Evolutionary conservation across 2,888 invertebrate genomes (phyloP).

Genomic region (Aleiodes leptofemur): DNA sequence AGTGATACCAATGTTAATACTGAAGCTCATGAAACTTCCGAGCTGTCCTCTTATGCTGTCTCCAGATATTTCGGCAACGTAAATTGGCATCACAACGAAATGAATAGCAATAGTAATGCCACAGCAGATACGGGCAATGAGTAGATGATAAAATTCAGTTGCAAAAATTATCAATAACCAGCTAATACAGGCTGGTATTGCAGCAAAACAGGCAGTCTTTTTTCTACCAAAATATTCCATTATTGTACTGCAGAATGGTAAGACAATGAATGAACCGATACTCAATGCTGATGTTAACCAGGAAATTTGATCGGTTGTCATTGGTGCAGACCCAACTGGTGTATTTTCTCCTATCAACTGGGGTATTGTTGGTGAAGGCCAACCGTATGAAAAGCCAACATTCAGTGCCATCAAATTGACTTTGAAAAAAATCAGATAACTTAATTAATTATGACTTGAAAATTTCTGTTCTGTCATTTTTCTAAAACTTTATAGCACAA

Average conservation of each 20-base stretch:
- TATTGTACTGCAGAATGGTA: constrained; percentile 75
- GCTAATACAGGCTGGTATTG: constrained; percentile 78
- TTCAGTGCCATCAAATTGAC: constrained; percentile 56
- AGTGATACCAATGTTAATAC: constrained; percentile 75
- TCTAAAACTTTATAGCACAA: too few species aligned
- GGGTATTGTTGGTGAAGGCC: constrained; percentile 79
- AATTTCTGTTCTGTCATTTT: too few species aligned
- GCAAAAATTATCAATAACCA: constrained; percentile 79
- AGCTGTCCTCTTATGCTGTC: constrained; percentile 77
- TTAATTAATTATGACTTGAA: too few species aligned
- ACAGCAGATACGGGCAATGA: constrained; percentile 77
- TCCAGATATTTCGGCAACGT: constrained; percentile 81
- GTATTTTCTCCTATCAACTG: constrained; percentile 73
- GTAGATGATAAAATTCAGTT: constrained; percentile 74
- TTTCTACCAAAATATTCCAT: constrained; percentile 78
- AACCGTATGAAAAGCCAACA: constrained; percentile 76
- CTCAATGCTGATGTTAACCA: constrained; percentile 79
- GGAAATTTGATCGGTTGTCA: constrained; percentile 76
- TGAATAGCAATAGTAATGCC: constrained; percentile 79
- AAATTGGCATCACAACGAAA: constrained; percentile 79
- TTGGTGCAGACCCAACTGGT: constrained; percentile 74
- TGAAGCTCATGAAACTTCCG: constrained; percentile 77
- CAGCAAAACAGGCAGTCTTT: constrained; percentile 76
- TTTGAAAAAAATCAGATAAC: neutral
- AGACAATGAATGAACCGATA: constrained; percentile 77